Evolutionary conservation across 2,888 invertebrate species (phyloP), one percentile per base, ranked within the genome.

Genomic region (Coleophora flavipennella): DNA sequence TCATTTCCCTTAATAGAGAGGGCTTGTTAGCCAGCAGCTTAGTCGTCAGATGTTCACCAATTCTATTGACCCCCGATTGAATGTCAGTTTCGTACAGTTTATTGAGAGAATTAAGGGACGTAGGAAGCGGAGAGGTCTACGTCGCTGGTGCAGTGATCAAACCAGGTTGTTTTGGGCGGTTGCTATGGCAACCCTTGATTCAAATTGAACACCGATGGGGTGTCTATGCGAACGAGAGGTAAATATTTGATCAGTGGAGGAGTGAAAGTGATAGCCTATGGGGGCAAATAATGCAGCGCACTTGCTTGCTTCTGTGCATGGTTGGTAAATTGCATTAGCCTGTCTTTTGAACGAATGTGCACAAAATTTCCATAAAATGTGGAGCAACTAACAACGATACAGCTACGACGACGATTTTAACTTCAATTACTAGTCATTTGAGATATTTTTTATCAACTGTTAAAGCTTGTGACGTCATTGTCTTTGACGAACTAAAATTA

Each of bases 311-410:
- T 55, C 46, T 57, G 51, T 62, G 68, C 62, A 63, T 58, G 62
- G 64, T 60, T 67, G n/a, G n/a, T n/a, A 74, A 78, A 80, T 79
- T 81, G 77, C 74, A 80, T 79, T 79, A 74, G 62, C 53, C 55
- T 57, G 61, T 61, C 62, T 55, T 66, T 64, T 67, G 59, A 49
- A 50, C 46, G 60, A 50, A 44, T 41, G 48, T 40, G 47, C 49
- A 45, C 55, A 58, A 63, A 20, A 20, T 4, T 20, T 6, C 6
- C 20, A 6, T 20, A 20, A 20, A 20, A 20, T 20, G 20, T 20
- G 3, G 6, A 20, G 20, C 20, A 20, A 20, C 6, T 3, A 4
- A 20, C 3, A 20, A 4, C n/a, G n/a, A n/a, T n/a, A n/a, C n/a
- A n/a, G n/a, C n/a, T n/a, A n/a, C n/a, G n/a, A n/a, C n/a, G n/a